These are phyloP conservation scores for Sylvia atricapilla DNA, from an alignment of 2,113 vertebrate genomes.

Conservation along the genomic window DNA sequence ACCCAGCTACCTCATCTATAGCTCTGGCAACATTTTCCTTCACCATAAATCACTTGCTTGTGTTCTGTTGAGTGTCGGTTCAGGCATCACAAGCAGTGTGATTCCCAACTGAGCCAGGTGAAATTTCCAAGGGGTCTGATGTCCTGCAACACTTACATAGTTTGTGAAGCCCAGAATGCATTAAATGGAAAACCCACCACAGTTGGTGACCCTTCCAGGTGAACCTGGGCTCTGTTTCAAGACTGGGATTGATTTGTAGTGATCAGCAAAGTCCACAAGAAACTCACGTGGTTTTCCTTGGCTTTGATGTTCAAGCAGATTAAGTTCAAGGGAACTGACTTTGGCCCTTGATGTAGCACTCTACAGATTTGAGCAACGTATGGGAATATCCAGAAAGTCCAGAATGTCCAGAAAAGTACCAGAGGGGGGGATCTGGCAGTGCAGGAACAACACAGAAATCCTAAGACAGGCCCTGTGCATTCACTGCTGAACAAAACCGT, in stretches of 20 bases:
- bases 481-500: not conserved
- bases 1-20: not conserved
- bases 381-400: not conserved
- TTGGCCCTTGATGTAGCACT: not conserved
- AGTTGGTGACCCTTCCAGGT: not conserved
- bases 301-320: conserved; percentile 16
- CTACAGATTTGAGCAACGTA: not conserved
- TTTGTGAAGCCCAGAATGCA: not conserved
- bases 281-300: not conserved
- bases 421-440: not conserved
- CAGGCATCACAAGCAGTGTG: not conserved
- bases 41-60: not conserved
- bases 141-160: not conserved
- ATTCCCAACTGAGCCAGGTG: not conserved
- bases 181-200: not conserved
- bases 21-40: not conserved
- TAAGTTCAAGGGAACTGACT: not conserved
- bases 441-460: not conserved
- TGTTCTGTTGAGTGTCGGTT: not conserved
- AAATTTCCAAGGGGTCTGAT: not conserved
- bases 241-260: not conserved
- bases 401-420: not conserved
- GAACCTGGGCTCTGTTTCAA: not conserved
- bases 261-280: not conserved
- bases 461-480: not conserved